Percentiles rank a stretch among this genome's conserved stretches.
Conservation (phyloP, 2,888 invertebrate genomes). For the Conus canariensis region DNA sequence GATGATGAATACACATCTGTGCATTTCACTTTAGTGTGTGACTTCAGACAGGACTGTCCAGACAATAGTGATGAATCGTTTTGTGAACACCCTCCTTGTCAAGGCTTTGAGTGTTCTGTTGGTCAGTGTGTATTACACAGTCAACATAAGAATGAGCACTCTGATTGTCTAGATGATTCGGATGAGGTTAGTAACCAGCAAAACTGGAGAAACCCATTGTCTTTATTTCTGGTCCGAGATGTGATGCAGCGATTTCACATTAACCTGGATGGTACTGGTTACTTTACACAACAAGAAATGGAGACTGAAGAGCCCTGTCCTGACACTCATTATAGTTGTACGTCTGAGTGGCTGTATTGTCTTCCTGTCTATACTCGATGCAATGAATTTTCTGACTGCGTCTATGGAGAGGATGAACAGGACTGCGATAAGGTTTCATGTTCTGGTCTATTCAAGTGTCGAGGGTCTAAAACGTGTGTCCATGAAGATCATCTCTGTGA, state of each 20-base stretch:
- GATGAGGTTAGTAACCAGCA: background rate
- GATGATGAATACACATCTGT: background rate
- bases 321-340: slow-evolving; percentile 1
- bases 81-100: background rate
- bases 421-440: background rate
- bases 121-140: background rate
- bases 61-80: background rate
- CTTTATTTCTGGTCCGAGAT: background rate
- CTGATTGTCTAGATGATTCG: slow-evolving; percentile 9
- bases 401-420: background rate
- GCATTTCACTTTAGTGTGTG: background rate
- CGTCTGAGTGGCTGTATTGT: background rate
- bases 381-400: background rate
- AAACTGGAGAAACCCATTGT: background rate
- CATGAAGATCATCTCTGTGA: slow-evolving; percentile 17
- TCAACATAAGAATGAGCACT: background rate
- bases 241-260: background rate
- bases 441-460: background rate
- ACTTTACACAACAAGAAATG: background rate
- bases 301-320: background rate
- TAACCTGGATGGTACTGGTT: background rate
- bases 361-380: background rate
- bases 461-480: background rate
- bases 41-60: slow-evolving; percentile 22
- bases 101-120: background rate